These are phyloP conservation scores for Lumbricus terrestris DNA, from an alignment of 2,888 invertebrate species.

Conservation along the genomic window DNA sequence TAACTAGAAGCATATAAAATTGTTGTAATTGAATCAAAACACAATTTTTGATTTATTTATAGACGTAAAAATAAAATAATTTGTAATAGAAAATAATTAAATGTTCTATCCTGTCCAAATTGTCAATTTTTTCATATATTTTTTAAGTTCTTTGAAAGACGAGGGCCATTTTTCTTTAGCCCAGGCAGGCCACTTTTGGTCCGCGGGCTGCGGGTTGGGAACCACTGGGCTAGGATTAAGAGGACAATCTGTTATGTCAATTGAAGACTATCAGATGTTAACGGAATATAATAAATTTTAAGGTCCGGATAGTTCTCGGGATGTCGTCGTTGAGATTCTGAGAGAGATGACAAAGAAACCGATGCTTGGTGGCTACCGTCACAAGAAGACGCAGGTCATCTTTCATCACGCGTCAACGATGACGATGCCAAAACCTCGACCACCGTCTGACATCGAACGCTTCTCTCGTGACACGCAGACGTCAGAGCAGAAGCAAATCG, in stretches of 20 bases:
- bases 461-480: constrained; percentile 59
- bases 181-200: no score
- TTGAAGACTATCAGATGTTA: background rate
- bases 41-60: no score
- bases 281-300: background rate
- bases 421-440: constrained; percentile 64
- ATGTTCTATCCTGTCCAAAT: no score
- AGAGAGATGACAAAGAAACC: constrained; percentile 66
- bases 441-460: constrained; percentile 45
- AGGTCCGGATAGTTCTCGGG: constrained; percentile 31
- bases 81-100: no score
- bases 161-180: no score
- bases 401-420: constrained; percentile 82
- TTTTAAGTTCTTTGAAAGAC: no score
- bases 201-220: no score
- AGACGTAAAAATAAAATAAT: no score
- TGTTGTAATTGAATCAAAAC: no score
- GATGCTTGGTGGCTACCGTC: constrained; percentile 77
- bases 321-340: constrained; percentile 59
- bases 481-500: constrained; percentile 47
- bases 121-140: no score
- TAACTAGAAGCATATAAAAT: no score
- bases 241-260: background rate
- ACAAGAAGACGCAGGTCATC: constrained; percentile 70
- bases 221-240: no score